phyloP scores from a whole-genome alignment of 2,888 invertebrate genomes.

The Nomada fucata region DNA sequence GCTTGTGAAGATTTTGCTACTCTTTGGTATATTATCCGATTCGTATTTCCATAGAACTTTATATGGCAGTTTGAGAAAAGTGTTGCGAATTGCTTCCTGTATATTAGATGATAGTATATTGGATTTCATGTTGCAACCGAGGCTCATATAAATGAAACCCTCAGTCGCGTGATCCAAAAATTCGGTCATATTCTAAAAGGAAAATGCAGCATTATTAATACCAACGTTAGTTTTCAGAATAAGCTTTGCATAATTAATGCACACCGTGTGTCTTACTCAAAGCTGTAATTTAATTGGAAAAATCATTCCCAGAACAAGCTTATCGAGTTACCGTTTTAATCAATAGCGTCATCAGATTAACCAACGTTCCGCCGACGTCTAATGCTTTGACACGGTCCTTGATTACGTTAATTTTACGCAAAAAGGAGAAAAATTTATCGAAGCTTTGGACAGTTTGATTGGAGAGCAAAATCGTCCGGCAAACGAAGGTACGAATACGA shows the following conservation, averaged over 20 bases:
- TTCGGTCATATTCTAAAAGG: slow-evolving; percentile 56
- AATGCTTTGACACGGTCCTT: not conserved
- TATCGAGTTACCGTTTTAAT: not conserved
- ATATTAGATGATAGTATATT: slow-evolving; percentile 30
- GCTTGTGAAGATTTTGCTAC: slow-evolving; percentile 59
- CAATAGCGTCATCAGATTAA: not conserved
- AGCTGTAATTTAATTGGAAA: not conserved
- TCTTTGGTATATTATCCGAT: slow-evolving; percentile 37
- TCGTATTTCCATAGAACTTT: slow-evolving; percentile 72
- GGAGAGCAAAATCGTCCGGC: not conserved
- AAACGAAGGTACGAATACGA: not conserved
- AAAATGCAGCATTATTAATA: not conserved
- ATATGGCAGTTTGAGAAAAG: slow-evolving; percentile 64
- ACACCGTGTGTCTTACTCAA: not conserved
- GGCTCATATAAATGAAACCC: slow-evolving; percentile 72
- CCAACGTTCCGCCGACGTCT: not conserved
- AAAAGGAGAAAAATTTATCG: not conserved
- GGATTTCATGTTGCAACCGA: slow-evolving; percentile 64
- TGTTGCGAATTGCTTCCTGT: slow-evolving; percentile 55
- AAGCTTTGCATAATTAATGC: not conserved
- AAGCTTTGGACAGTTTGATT: not conserved
- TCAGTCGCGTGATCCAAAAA: slow-evolving; percentile 64
- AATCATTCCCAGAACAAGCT: not conserved
- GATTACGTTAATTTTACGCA: not conserved
- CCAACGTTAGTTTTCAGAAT: not conserved